Evolutionary conservation across 2,113 vertebrate genomes (phyloP), one percentile per base, ranked within the genome.

Genomic region (Vireo altiloquus): DNA sequence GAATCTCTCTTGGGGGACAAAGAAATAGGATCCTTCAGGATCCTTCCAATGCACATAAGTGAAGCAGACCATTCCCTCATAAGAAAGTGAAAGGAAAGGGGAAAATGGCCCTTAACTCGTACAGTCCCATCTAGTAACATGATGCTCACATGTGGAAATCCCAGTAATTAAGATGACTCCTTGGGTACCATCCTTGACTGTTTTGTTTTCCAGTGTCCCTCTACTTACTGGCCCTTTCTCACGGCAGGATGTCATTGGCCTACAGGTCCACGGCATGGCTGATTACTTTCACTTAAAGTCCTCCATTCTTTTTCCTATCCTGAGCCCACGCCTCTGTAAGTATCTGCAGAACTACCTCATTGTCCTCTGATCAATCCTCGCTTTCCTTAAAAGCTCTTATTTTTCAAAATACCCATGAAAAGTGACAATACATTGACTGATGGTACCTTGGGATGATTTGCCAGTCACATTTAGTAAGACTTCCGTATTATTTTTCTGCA

Each of bases 31-130:
- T 35, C 16, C 16, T 80, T 80, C 35, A 64, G 37, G 56, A 22
- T 24, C 50, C n/a, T 86, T 80, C 49, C 44, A 33, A 3, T 25
- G 39, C 17, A 24, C 20, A 2, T 5, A 37, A n/a, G 33, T 7
- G 33, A 56, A 79, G 35, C 7, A 31, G 64, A 39, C 0, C 0
- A 7, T 25, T 83, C 35, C 25, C 22, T 49, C 63, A 18, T 17
- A 56, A 54, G 52, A 56, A 44, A 11, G 22, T 47, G 42, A 61
- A 82, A 83, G 13, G 46, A 69, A 71, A n/a, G 25, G 39, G 17
- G 37, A 83, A 15, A 23, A 21, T 14, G 9, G 8, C 49, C 47
- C 28, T 28, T 37, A 57, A 10, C 21, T 33, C 0, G 0, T 24
- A 7, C 5, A 46, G 25, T 35, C 15, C 6, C 3, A 11, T 65